Conservation (phyloP, 2,113 vertebrate genomes). For the Prionailurus viverrinus region DNA sequence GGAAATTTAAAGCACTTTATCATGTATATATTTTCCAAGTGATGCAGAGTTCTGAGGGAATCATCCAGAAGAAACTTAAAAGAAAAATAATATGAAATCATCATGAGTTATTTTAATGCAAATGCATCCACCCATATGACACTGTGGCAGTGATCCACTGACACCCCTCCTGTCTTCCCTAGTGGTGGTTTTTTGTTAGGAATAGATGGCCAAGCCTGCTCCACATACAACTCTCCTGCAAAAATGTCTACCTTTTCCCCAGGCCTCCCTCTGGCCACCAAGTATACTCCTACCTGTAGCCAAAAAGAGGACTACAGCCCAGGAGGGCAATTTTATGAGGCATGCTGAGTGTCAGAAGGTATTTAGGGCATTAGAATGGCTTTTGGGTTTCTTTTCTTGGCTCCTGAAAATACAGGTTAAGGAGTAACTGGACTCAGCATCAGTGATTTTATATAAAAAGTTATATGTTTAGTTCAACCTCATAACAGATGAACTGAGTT, state of each 20-base stretch:
- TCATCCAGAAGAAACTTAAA: background rate
- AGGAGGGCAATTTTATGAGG: background rate
- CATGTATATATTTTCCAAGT: background rate
- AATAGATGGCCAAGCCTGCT: background rate
- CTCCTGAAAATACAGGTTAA: slow-evolving; percentile 8
- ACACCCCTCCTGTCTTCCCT: background rate
- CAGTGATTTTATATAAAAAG: background rate
- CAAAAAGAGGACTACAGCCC: background rate
- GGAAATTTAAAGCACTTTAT: background rate
- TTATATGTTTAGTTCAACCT: slow-evolving; percentile 41
- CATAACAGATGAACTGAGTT: slow-evolving; percentile 9
- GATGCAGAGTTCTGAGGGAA: slow-evolving; percentile 20
- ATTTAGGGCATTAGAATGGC: background rate
- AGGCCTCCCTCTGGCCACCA: background rate
- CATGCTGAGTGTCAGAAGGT: background rate
- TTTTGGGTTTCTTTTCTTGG: background rate
- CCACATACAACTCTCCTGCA: background rate
- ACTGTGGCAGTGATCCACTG: background rate
- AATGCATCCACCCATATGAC: background rate
- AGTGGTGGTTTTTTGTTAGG: background rate
- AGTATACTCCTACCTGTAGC: background rate
- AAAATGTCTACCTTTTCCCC: background rate
- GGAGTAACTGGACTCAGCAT: background rate
- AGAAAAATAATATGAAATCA: background rate
- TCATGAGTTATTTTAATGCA: background rate